Percentiles rank a stretch among this genome's conserved stretches.
phyloP scores from a whole-genome alignment of 2,113 vertebrate genomes.

The Atrichornis clamosus region DNA sequence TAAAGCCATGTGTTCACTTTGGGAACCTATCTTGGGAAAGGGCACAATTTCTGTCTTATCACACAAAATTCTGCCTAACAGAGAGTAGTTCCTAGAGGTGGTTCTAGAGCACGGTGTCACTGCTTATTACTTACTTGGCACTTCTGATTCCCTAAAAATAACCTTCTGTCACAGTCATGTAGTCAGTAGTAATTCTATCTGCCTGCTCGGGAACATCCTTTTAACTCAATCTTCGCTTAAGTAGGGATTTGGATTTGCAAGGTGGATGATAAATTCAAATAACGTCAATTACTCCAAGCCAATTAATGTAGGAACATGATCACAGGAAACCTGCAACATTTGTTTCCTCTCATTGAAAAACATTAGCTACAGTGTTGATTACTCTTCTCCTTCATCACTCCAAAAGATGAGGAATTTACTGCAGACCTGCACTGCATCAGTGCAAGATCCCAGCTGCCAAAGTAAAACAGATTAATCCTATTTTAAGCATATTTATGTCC shows the following conservation, averaged over 20 bases:
- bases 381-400: not conserved
- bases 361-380: not conserved
- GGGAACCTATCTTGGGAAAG: not conserved
- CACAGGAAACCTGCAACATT: not conserved
- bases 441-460: not conserved
- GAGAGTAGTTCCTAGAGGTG: not conserved
- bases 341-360: not conserved
- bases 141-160: not conserved
- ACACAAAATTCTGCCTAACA: not conserved
- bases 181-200: not conserved
- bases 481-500: not conserved
- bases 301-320: not conserved
- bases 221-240: not conserved
- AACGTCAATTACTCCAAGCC: not conserved
- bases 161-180: not conserved
- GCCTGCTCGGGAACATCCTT: not conserved
- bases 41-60: not conserved
- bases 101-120: not conserved
- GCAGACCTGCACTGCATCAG: not conserved
- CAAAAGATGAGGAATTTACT: not conserved
- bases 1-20: not conserved
- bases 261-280: not conserved
- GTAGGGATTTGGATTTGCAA: not conserved
- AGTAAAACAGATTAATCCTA: not conserved
- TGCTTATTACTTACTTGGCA: not conserved